Evolutionary conservation across 2,888 invertebrate genomes (phyloP), one percentile per base, ranked within the genome.

Genomic region (Andrena praecox): DNA sequence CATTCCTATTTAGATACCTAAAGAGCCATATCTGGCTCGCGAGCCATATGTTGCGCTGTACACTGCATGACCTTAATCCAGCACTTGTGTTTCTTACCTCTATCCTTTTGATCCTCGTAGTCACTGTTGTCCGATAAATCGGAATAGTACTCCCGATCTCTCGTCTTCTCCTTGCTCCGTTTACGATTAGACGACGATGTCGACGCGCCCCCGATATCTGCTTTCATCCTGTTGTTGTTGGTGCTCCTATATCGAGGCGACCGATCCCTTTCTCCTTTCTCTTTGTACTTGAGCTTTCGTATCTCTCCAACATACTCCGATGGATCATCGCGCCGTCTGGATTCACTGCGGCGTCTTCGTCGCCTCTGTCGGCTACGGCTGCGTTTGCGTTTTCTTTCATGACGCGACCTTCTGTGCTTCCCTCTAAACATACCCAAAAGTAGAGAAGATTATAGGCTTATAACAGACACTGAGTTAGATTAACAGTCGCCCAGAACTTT

Each of bases 111-210:
- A 50, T n/a, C 64, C 6, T 77, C 82, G 27, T 56, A 66, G 2
- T 86, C 88, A 69, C 76, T 85, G 66, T 50, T 72, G 12, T 76
- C 86, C 20, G 86, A 82, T 2, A 68, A n/a, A 29, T 85, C 86
- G 29, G 78, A 80, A 50, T 60, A 73, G 52, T 54, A 64, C 10
- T 27, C 27, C 27, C 20, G 16, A 56, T 67, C 56, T 50, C 48
- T 79, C 24, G 62, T 1, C 29, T 7, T 72, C 54, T 20, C 6
- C 10, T 29, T 78, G 29, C 10, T 75, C 60, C 63, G 48, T 50
- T 62, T 59, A 33, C 78, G 82, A 70, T 63, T 76, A 50, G 67
- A 59, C 20, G 56, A 31, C 48, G 54, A 54, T 1, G 48, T 5
- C 31, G 77, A 71, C 33, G 68, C 48, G 48, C 56, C 29, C n/a